Evolutionary conservation across 2,113 vertebrate genomes (phyloP), one percentile per base, ranked within the genome.

Genomic region (Eudyptes chrysolophus): DNA sequence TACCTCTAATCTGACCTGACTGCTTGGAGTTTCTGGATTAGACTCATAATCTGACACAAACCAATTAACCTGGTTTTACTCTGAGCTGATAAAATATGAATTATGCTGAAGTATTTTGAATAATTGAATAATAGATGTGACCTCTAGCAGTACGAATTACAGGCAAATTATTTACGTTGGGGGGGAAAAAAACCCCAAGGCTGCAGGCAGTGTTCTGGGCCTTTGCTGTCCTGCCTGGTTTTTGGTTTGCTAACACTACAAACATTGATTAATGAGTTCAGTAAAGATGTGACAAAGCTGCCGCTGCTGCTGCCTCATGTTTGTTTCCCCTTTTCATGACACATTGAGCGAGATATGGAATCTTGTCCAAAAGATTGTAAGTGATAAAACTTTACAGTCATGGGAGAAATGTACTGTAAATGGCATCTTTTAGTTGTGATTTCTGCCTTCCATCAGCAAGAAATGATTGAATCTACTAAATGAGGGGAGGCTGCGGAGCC

Each of bases 391-490:
- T 60, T 94, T 82, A 42, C 58, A 65, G 90, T 83, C 76, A 38
- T n/a, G 85, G 70, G 91, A 90, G 89, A 96, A 94, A 96, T 76
- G 58, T 80, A 78, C 72, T 78, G 77, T 77, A 84, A 96, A 78
- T 96, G 84, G 80, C 88, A 90, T 94, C 82, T 86, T 86, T 69
- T 69, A 91, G 81, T 82, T 93, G 71, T 88, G 88, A 89, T 95
- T 96, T 94, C 94, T 97, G 49, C 68, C 84, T 97, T 93, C 94
- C 68, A 82, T 97, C 94, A 96, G 92, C 82, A 93, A 93, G 90
- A 46, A 95, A 54, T 44, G 83, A 87, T 95, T 96, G 94, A 89
- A 94, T 94, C 83, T 57, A 58, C 46, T 93, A 95, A 97, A 96
- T 91, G 80, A 96, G 84, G 89, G 84, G 49, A 75, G 42, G 60